Evolutionary conservation across 2,113 vertebrate species (phyloP), one percentile per base, ranked within the genome.

Genomic region (Rhinogobius similis): DNA sequence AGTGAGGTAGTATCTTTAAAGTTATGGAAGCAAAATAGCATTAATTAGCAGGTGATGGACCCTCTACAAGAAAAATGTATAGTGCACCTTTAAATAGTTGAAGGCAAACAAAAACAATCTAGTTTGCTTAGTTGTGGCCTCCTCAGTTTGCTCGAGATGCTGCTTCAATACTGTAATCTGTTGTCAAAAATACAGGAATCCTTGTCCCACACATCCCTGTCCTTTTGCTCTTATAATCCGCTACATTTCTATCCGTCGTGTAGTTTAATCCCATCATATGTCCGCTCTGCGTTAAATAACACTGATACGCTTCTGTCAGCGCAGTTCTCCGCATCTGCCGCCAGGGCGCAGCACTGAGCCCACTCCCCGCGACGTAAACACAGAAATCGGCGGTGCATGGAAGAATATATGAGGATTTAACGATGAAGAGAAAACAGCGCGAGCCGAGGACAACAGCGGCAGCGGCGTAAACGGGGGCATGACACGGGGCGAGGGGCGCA

Each of bases 381-480:
- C 66, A 70, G 20, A 72, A 65, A 79, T 50, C 50, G 80, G 20
- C 14, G 9, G 1, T 29, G 8, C 68, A 52, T 58, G 18, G 5
- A 63, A 32, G 20, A 18, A 71, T 14, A 71, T n/a, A 56, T 56
- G 4, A 50, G 5, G 52, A 36, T 53, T 66, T 44, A 56, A 61
- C 76, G 21, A 36, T 18, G 76, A 82, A 69, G 62, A 32, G 63
- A 14, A 29, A 67, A 32, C 64, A 38, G 24, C 70, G 63, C 79
- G 84, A 77, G 77, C 77, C 85, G 86, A 68, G 82, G 84, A 83
- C 84, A 26, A 64, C 52, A 14, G 52, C 23, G 2, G 52, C 86
- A 20, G 64, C 69, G 70, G 72, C 13, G 84, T 84, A 88, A 87
- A 90, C 86, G 85, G 88, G 69, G 73, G 84, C 67, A 78, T 67